A percentile compares a stretch with the other conserved stretches of the same genome.
Evolutionary conservation across 2,113 vertebrate species (phyloP).

Genomic region (Acrocephalus arundinaceus): DNA sequence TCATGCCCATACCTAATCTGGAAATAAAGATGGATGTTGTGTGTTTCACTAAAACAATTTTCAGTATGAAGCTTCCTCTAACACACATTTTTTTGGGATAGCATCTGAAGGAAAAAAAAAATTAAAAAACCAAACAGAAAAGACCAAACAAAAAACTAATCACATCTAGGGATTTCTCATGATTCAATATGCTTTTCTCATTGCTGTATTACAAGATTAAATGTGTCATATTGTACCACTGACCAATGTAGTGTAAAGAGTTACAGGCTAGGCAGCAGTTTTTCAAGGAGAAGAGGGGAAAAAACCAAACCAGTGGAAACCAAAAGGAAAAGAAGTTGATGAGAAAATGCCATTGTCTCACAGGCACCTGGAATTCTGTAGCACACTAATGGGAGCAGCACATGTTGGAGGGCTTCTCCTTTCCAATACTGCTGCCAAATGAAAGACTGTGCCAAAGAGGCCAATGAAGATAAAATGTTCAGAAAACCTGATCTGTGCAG

Average conservation of each 20-base stretch:
- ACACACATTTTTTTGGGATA: neutral
- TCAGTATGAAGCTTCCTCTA: neutral
- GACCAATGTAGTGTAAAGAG: neutral
- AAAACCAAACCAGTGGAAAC: neutral
- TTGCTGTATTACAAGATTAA: neutral
- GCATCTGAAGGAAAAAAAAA: neutral
- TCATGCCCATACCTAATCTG: neutral
- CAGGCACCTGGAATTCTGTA: neutral
- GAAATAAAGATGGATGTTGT: neutral
- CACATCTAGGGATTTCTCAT: neutral
- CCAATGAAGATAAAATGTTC: neutral
- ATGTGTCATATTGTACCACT: neutral
- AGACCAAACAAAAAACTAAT: neutral
- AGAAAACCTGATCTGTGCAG: neutral
- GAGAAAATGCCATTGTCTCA: neutral
- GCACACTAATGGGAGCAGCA: fast-evolving
- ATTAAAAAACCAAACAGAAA: neutral
- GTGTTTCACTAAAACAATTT: neutral
- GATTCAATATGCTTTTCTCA: neutral
- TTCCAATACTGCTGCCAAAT: neutral
- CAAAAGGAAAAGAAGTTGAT: neutral
- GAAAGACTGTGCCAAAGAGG: neutral
- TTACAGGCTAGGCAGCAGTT: neutral
- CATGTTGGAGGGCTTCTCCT: neutral
- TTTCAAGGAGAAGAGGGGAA: neutral